These are phyloP conservation scores for Chanos chanos DNA, from an alignment of 2,797 vertebrate species.

Conservation along the genomic window DNA sequence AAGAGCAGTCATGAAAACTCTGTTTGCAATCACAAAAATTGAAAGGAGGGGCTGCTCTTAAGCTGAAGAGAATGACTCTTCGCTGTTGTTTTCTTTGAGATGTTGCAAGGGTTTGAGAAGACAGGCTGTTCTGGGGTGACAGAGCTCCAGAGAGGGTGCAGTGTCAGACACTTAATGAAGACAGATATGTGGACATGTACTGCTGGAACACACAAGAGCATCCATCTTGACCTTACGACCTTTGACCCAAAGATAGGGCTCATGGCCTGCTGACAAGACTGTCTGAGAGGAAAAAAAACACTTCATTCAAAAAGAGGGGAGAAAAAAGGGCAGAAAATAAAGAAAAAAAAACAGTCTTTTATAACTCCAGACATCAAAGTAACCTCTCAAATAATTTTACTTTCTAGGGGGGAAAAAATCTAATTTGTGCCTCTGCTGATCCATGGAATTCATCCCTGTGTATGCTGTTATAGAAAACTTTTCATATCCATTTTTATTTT, in stretches of 20 bases:
- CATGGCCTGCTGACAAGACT: conserved; percentile 31
- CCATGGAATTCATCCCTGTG: too few species aligned
- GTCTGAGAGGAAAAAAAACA: conserved; percentile 22
- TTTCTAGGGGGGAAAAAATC: too few species aligned
- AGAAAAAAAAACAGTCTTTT: conserved; percentile 29
- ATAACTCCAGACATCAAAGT: conserved; percentile 28
- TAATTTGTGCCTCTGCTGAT: too few species aligned
- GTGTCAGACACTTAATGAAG: conserved; percentile 71
- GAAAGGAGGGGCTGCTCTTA: too few species aligned
- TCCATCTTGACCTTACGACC: conserved; percentile 61
- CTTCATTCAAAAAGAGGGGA: conserved; percentile 31
- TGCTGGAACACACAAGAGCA: conserved; percentile 42
- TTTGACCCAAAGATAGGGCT: conserved; percentile 44
- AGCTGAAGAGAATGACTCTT: too few species aligned
- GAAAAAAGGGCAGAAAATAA: not conserved
- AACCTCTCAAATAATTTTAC: not conserved
- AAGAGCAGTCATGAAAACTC: conserved; percentile 6
- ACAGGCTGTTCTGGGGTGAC: conserved; percentile 17
- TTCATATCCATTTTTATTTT: too few species aligned
- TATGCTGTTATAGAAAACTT: too few species aligned
- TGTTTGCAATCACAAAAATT: not conserved
- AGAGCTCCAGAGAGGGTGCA: conserved; percentile 60
- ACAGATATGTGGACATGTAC: conserved; percentile 57
- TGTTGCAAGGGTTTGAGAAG: not conserved
- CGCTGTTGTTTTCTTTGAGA: not conserved